phyloP scores from a whole-genome alignment of 2,797 vertebrate species.

The Anniella stebbinsi region DNA sequence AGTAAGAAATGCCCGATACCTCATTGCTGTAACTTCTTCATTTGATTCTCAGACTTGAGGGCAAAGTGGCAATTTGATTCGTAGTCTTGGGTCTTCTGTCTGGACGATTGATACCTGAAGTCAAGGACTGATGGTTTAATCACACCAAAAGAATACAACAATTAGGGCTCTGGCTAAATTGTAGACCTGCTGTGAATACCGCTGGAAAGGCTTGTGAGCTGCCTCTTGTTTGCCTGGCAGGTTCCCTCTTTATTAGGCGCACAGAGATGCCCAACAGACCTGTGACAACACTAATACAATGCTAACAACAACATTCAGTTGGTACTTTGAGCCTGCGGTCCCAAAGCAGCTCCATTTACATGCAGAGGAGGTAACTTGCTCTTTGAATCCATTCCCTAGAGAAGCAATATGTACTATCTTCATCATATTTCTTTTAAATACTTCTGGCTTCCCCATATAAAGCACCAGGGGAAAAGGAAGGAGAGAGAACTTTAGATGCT shows the following conservation, averaged over 20 bases:
- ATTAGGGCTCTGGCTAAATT: constrained; percentile 68
- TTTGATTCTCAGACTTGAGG: constrained; percentile 73
- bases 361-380: constrained; percentile 3
- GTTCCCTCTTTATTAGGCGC: constrained; percentile 32
- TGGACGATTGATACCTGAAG: constrained; percentile 68
- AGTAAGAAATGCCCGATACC: not conserved
- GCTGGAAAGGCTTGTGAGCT: constrained; percentile 44
- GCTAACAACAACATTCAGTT: constrained; percentile 5
- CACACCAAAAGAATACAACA: constrained; percentile 68
- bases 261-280: constrained; percentile 45
- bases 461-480: not conserved
- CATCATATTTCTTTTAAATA: not conserved
- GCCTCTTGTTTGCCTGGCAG: constrained; percentile 2
- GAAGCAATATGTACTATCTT: not conserved
- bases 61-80: constrained; percentile 72
- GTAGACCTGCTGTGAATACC: constrained; percentile 55
- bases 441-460: not conserved
- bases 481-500: too few relatives aligned
- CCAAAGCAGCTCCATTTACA: constrained; percentile 23
- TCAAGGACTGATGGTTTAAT: constrained; percentile 75
- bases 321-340: not conserved
- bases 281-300: not conserved
- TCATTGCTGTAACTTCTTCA: constrained; percentile 62
- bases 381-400: not conserved
- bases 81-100: constrained; percentile 42